Evolutionary conservation across 2,888 invertebrate genomes (phyloP).

Genomic region (Autographa pulchrina): DNA sequence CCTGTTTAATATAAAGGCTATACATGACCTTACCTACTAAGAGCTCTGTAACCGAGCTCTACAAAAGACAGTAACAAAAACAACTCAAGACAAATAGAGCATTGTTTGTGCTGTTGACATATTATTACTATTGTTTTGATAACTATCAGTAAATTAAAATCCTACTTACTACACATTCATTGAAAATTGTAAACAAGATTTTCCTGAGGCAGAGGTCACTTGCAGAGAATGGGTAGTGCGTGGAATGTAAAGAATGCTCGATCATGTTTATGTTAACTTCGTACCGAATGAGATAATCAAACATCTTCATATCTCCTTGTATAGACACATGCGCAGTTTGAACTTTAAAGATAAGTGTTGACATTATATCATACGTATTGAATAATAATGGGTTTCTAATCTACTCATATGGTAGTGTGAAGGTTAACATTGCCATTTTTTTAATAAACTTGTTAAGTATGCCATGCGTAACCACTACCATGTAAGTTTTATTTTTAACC

Average conservation of each 20-base stretch:
- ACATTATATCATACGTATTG: slow-evolving; percentile 33
- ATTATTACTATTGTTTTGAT: slow-evolving; percentile 10
- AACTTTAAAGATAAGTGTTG: slow-evolving; percentile 50
- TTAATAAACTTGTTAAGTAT: slow-evolving; percentile 19
- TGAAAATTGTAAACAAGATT: slow-evolving; percentile 33
- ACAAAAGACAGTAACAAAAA: background rate
- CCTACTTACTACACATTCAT: slow-evolving; percentile 12
- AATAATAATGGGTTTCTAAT: slow-evolving; percentile 31
- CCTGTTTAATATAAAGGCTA: background rate
- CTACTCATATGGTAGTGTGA: slow-evolving; percentile 25
- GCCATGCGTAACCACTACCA: slow-evolving; percentile 16
- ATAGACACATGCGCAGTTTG: slow-evolving; percentile 28
- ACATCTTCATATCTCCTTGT: slow-evolving; percentile 27
- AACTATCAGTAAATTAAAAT: background rate
- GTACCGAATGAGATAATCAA: slow-evolving; percentile 36
- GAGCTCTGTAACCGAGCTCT: background rate
- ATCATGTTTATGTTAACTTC: slow-evolving; percentile 23
- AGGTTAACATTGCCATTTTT: slow-evolving; percentile 17
- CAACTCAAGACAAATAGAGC: background rate
- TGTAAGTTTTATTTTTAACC: slow-evolving; percentile 20
- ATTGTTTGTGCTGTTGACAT: slow-evolving; percentile 6
- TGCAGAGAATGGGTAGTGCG: slow-evolving; percentile 8
- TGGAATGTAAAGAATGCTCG: slow-evolving; percentile 33
- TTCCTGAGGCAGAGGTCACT: slow-evolving; percentile 19
- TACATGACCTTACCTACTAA: background rate